These are phyloP conservation scores for Ophraella communa DNA, from an alignment of 2,888 invertebrate genomes.

Conservation along the genomic window DNA sequence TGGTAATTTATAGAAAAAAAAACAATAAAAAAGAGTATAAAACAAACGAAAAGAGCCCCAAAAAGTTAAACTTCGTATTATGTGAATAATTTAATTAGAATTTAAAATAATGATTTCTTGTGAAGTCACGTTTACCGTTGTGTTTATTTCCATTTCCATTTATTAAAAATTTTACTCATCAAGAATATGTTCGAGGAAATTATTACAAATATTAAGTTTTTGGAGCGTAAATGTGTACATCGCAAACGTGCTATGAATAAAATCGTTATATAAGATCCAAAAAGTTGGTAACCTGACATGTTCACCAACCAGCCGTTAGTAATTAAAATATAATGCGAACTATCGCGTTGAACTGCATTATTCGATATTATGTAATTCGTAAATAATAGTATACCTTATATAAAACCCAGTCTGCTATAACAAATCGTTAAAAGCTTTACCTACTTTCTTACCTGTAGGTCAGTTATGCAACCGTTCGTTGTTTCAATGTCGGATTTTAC, in stretches of 20 bases:
- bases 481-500: conserved; percentile 38
- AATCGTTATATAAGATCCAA: conserved; percentile 4
- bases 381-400: conserved; percentile 24
- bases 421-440: conserved; percentile 31
- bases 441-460: conserved; percentile 38
- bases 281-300: neutral
- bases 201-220: neutral
- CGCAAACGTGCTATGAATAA: neutral
- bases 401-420: conserved; percentile 31
- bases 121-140: no score
- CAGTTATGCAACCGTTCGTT: conserved; percentile 37
- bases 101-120: no score
- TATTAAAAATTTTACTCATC: neutral
- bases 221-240: conserved; percentile 3
- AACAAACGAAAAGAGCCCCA: no score
- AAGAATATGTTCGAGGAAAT: neutral
- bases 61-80: no score
- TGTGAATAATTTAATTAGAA: no score
- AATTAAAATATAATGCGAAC: conserved; percentile 14
- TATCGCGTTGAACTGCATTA: conserved; percentile 18
- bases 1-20: no score
- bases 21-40: no score
- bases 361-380: conserved; percentile 20
- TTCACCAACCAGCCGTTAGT: neutral
- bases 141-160: neutral